Base-by-base conservation (phyloP, 1,140 invertebrate genomes). In the Episyrphus balteatus region DNA sequence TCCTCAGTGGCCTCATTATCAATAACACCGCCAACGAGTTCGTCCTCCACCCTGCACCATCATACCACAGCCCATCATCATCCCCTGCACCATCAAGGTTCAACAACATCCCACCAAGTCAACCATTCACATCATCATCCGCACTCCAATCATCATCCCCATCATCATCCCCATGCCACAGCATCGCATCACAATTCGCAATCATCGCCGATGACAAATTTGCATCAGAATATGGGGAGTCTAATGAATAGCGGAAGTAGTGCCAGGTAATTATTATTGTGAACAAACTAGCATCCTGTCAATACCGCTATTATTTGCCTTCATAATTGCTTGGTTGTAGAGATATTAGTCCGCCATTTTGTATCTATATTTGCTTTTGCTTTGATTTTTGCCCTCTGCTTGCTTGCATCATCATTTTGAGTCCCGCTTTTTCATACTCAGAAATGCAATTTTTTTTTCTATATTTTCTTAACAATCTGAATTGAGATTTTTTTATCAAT, bases 161-260 rank as follows among this genome's bases (percentile, higher is more conserved):
- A 42, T 37, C 49, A 51, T 38, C 31, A 46, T 43, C 49, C 37
- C 12, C 44, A 44, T 42, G 44, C 41, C 34, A 18, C 53, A 12
- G 32, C 59, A 62, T 50, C 55, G 48, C 61, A 62, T 41, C 64
- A 67, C 55, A 64, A 63, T 31, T 59, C 61, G 30, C 63, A 64
- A 49, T 51, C 60, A 5, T 62, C 64, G 46, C 63, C 63, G 47
- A 66, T 66, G 45, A 59, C 61, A 43, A 67, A 67, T 53, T 51
- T 67, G 31, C 65, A 67, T 33, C 65, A 67, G 51, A 67, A 67
- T 12, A 66, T 67, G 63, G 63, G 64, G 46, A 63, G 57, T 26
- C 56, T 67, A 17, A 67, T 67, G 65, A 67, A 67, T 56, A 62
- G 59, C 21, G 65, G 64, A 42, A 67, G 56, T 46, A 67, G 64